These are phyloP conservation scores for Sphenopsis melanotis DNA, from an alignment of 2,797 vertebrate genomes.

Conservation along the genomic window DNA sequence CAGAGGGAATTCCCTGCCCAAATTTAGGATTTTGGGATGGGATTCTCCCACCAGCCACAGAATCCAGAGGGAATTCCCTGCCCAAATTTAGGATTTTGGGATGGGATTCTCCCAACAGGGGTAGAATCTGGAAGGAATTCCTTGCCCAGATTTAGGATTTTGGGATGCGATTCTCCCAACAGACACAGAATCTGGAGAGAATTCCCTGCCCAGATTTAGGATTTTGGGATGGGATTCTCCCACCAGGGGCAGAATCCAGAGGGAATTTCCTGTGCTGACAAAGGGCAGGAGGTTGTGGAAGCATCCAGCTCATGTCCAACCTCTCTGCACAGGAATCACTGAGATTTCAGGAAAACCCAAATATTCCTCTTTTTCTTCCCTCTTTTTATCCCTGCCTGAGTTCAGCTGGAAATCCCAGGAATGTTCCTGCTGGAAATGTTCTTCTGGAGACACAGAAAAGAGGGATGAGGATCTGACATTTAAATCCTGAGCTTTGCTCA, in stretches of 20 bases:
- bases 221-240: too few relatives aligned
- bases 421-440: neutral
- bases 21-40: neutral
- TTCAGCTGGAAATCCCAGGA: neutral
- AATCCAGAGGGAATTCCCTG: neutral
- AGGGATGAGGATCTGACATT: neutral
- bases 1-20: neutral
- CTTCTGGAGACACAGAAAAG: neutral
- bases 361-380: too few relatives aligned
- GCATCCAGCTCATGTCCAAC: neutral
- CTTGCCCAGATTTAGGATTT: neutral
- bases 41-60: neutral
- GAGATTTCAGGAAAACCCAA: neutral
- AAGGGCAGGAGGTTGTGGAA: neutral
- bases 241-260: too few relatives aligned
- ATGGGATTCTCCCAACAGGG: too few relatives aligned
- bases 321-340: neutral
- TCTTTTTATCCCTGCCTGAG: neutral
- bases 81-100: too few relatives aligned
- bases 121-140: neutral
- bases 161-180: neutral
- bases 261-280: neutral
- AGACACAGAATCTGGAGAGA: rapidly evolving
- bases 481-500: neutral
- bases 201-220: neutral